A percentile compares a stretch with the other conserved stretches of the same genome.
These are phyloP conservation scores for Brotula barbata DNA, from an alignment of 2,797 vertebrate genomes.

Conservation along the genomic window DNA sequence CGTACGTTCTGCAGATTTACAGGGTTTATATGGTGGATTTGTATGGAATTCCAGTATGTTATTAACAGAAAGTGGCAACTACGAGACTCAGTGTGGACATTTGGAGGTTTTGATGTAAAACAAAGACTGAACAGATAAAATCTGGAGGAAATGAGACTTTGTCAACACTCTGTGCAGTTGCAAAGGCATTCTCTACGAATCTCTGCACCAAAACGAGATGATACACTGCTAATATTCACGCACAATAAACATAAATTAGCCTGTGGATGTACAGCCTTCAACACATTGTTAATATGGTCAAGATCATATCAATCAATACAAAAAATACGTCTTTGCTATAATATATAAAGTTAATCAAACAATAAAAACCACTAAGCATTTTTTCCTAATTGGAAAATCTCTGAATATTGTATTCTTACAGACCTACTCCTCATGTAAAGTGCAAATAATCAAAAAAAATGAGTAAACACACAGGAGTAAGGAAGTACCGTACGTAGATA, in stretches of 20 bases:
- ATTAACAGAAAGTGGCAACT: constrained; percentile 16
- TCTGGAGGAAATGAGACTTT: constrained; percentile 7
- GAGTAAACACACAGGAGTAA: constrained; percentile 15
- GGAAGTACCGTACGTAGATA: background rate
- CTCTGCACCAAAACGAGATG: constrained; percentile 1
- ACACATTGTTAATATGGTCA: constrained; percentile 13
- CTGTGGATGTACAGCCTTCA: background rate
- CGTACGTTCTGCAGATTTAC: constrained; percentile 24
- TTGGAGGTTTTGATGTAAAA: constrained; percentile 10
- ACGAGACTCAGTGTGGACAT: background rate
- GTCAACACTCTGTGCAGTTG: constrained; percentile 1
- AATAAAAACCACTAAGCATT: constrained; percentile 19
- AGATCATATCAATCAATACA: constrained; percentile 17
- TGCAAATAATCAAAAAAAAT: constrained; percentile 62
- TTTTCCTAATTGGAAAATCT: constrained; percentile 30
- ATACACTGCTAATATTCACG: constrained; percentile 30
- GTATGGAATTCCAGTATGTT: constrained; percentile 28
- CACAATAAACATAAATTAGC: constrained; percentile 22
- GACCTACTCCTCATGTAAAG: constrained; percentile 45
- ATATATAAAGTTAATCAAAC: constrained; percentile 19
- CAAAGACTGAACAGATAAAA: constrained; percentile 3
- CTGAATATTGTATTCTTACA: constrained; percentile 21
- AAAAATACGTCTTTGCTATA: constrained; percentile 28
- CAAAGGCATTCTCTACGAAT: constrained; percentile 2
- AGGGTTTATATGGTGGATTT: constrained; percentile 24